Base-by-base conservation (phyloP, 1,140 invertebrate genomes). In the Phymastichus coffea region DNA sequence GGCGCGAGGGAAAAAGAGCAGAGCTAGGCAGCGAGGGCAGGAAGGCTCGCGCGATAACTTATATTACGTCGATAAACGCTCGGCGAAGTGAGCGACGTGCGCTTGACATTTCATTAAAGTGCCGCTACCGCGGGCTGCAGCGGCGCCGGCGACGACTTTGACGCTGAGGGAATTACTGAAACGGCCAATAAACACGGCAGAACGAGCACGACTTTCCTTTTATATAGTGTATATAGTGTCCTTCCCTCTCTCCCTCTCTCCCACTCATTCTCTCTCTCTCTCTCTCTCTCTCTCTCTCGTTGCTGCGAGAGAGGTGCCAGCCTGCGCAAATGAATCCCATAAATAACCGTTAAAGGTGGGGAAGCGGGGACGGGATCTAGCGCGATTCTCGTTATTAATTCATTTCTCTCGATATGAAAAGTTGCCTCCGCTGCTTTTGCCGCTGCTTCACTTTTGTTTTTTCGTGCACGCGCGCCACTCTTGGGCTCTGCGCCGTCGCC, bases 91-190 rank as follows among this genome's bases (percentile, higher is more conserved):
- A 48, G 19, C 48, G 54, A 57, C 54, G 54, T 62, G 60, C 30
- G 38, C 54, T 57, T 62, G 60, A 57, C 60, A 57, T 57, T 62
- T 62, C 53, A 62, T 62, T 62, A 62, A 62, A 57, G 48, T 40
- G 48, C 47, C 28, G 52, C 52, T 9, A 20, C 28, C 10, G 46
- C 19, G 6, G 44, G n/a, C n/a, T n/a, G n/a, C 35, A n/a, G 26
- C 15, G 9, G 25, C 28, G n/a, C n/a, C 25, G 7, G 19, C 22
- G 0, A 57, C 28, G 33, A 33, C 30, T 46, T 48, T 40, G 51
- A 61, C 22, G 51, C 58, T n/a, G n/a, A 40, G 44, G 44, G 37
- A 61, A 49, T 49, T 56, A 56, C 49, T 43, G 52, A 61, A 56
- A 56, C 22, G 52, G 30, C 33, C 52, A 56, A 61, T 61, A 61